phyloP scores from a whole-genome alignment of 2,888 invertebrate genomes.

The Anthrax anthrax region DNA sequence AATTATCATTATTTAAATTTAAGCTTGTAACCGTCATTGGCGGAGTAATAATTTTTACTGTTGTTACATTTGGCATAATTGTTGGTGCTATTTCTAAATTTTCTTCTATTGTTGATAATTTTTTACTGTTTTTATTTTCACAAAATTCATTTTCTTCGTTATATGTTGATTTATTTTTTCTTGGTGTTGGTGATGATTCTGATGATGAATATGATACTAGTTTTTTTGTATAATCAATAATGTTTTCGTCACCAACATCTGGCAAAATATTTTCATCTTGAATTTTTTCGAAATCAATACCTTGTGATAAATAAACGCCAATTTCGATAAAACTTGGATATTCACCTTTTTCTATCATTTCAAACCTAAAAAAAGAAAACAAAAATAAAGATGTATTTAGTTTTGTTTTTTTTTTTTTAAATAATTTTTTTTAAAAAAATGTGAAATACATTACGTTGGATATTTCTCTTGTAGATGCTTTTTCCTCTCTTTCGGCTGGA shows the following conservation, averaged over 20 bases:
- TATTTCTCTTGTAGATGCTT: conserved; percentile 19
- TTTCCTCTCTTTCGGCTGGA: neutral
- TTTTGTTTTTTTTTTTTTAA: neutral
- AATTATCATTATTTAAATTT: no score
- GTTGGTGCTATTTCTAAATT: no score
- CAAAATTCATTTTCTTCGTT: no score
- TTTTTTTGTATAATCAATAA: neutral
- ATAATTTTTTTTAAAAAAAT: neutral
- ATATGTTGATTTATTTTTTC: no score
- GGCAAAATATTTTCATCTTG: conserved; percentile 9
- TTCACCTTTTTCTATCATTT: conserved; percentile 22
- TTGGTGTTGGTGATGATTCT: no score
- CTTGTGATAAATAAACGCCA: conserved; percentile 13
- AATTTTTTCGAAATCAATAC: conserved; percentile 19
- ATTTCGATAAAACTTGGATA: conserved; percentile 22
- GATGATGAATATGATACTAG: no score
- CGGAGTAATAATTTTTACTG: no score
- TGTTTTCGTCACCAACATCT: conserved; percentile 4
- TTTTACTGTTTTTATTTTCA: no score
- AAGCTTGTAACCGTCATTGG: no score
- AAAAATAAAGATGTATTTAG: neutral
- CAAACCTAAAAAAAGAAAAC: conserved; percentile 14
- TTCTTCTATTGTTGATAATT: no score
- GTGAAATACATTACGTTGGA: conserved; percentile 14
- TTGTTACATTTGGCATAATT: no score